Base-by-base conservation (phyloP, 2,888 invertebrate species). In the Lathronympha strigana region DNA sequence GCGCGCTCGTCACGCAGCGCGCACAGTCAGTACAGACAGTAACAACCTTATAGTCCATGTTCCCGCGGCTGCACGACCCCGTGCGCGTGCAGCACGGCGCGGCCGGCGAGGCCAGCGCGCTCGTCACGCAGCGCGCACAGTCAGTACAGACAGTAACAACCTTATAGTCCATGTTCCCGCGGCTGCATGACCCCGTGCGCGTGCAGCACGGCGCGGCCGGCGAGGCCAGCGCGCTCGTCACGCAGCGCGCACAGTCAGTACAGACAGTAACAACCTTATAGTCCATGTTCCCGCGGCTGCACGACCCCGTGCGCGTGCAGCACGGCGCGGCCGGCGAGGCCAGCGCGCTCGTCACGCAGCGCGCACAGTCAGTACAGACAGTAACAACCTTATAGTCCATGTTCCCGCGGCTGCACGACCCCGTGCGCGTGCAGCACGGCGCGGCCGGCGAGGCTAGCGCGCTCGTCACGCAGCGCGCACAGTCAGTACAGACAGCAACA, bases 141-240 rank as follows among this genome's bases (percentile, higher is more conserved):
- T 88, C 58, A 68, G 72, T 61, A 43, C 43, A 4, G n/a, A n/a
- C n/a, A n/a, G n/a, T n/a, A n/a, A n/a, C n/a, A n/a, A n/a, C n/a
- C n/a, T n/a, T n/a, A n/a, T n/a, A n/a, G n/a, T n/a, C 99, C 1
- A 99, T 99, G 21, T 99, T 99, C 87, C 96, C 98, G 82, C 97
- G 96, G 17, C 93, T 99, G 53, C 94, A 94, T 55, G 99, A 99
- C 93, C 99, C 99, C 0, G 95, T 99, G 69, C 93, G 98, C 71
- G 98, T 99, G 71, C 96, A 98, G 50, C 99, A 99, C 90, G 97
- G 97, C 13, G 96, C 97, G 72, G 94, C 97, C 0, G 97, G 97
- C 0, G 98, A 98, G 90, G 99, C 99, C 36, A 98, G 98, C 86
- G 96, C 97, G 75, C 98, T 99, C 80, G 96, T 99, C 28, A 95